These are phyloP conservation scores for Hypolimnas misippus DNA, from an alignment of 2,888 invertebrate genomes.

Conservation along the genomic window DNA sequence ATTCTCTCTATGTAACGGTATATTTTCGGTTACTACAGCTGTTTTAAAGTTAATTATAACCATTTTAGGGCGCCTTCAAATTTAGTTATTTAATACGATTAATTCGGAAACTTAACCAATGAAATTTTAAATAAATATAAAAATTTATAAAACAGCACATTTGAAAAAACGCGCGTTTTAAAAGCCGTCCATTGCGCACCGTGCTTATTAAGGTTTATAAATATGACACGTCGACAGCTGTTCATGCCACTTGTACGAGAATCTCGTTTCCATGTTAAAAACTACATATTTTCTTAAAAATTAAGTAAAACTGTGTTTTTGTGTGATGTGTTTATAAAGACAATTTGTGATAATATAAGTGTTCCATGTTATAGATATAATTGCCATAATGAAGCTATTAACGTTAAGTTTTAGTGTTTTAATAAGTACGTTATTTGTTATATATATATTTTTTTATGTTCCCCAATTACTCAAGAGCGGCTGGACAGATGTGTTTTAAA, in stretches of 20 bases:
- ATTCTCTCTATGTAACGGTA: no score
- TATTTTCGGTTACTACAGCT: no score
- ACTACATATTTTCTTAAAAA: neutral
- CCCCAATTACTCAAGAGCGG: no score
- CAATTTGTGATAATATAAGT: neutral
- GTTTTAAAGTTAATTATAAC: no score
- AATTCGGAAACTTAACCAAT: no score
- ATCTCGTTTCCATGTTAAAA: neutral
- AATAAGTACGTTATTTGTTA: neutral
- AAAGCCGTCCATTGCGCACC: neutral
- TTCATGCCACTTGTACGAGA: neutral
- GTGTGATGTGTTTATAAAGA: no score
- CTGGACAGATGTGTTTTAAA: no score
- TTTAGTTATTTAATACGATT: no score
- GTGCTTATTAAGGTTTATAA: neutral
- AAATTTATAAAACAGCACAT: neutral
- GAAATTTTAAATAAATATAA: neutral
- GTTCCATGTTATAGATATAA: neutral
- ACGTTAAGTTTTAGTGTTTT: neutral
- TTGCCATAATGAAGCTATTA: neutral
- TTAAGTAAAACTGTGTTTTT: neutral
- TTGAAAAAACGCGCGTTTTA: slow-evolving; percentile 8
- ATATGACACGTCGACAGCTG: neutral
- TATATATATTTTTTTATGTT: no score
- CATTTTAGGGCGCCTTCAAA: no score